Evolutionary conservation across 92 coral and sea anemone genomes (phyloP).

Genomic region (Phenganax stokvisi): DNA sequence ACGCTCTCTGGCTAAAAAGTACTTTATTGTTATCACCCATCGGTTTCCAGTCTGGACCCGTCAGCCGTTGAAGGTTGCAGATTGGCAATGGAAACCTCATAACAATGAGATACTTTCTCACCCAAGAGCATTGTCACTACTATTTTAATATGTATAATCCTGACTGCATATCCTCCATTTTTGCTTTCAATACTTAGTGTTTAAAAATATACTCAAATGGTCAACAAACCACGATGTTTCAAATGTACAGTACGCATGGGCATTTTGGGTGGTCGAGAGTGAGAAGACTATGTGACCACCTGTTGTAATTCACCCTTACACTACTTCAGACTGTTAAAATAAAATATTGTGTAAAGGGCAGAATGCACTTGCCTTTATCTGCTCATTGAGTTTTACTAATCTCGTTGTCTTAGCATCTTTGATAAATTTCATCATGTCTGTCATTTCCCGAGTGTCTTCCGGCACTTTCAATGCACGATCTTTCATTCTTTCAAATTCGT

Average conservation of each 20-base stretch:
- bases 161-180: no score
- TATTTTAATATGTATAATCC: no score
- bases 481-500: slow-evolving; percentile 80
- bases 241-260: no score
- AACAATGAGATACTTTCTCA: no score
- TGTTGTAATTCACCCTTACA: neutral
- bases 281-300: slow-evolving; percentile 2
- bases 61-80: no score
- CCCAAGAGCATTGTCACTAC: no score
- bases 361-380: slow-evolving; percentile 61
- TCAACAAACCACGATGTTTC: no score
- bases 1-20: neutral
- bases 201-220: no score
- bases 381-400: slow-evolving; percentile 72
- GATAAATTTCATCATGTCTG: slow-evolving; percentile 85
- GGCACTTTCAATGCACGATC: slow-evolving; percentile 80
- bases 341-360: neutral
- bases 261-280: neutral
- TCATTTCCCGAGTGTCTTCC: slow-evolving; percentile 96
- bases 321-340: neutral
- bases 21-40: neutral
- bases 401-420: slow-evolving; percentile 79
- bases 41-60: neutral
- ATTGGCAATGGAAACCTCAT: no score
- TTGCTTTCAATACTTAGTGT: no score